Percentiles rank a stretch among this genome's conserved stretches.
Evolutionary conservation across 2,797 vertebrate species (phyloP).

Genomic region (Hyperoplus immaculatus): DNA sequence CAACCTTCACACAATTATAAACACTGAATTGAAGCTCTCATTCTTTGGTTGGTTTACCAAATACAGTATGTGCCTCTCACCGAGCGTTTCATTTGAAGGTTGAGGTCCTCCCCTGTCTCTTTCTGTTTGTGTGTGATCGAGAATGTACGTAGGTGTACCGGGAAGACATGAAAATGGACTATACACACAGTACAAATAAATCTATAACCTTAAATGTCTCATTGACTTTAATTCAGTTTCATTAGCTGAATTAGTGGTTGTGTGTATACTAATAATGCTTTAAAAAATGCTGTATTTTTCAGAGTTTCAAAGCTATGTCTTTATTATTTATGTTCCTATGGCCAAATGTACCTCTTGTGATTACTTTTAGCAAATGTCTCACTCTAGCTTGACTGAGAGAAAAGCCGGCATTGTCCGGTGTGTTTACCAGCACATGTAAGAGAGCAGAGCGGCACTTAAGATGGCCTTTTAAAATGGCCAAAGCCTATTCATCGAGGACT

Average conservation of each 20-base stretch:
- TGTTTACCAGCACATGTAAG: slow-evolving; percentile 75
- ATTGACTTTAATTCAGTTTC: neutral
- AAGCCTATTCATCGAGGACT: slow-evolving; percentile 63
- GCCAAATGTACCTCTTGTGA: slow-evolving; percentile 51
- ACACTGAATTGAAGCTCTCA: slow-evolving; percentile 28
- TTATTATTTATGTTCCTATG: slow-evolving; percentile 10
- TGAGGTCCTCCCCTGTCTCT: slow-evolving; percentile 17
- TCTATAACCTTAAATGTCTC: neutral
- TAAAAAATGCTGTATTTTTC: slow-evolving; percentile 4
- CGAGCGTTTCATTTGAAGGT: slow-evolving; percentile 40
- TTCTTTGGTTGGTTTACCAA: neutral
- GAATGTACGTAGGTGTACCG: neutral
- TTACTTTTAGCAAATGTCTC: slow-evolving; percentile 55
- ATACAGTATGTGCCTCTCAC: slow-evolving; percentile 23
- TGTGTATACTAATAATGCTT: neutral
- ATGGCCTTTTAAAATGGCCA: slow-evolving; percentile 67
- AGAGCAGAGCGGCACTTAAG: slow-evolving; percentile 69
- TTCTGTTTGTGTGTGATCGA: neutral
- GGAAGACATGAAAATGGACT: neutral
- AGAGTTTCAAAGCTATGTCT: slow-evolving; percentile 28
- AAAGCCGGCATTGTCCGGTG: slow-evolving; percentile 51
- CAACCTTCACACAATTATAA: too few relatives aligned
- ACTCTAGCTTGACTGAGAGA: slow-evolving; percentile 54
- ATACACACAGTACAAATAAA: slow-evolving; percentile 9
- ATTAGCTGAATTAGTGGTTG: neutral